Base-by-base conservation (phyloP, 2,797 vertebrate genomes). In the Gymnoscopelus microlampas region DNA sequence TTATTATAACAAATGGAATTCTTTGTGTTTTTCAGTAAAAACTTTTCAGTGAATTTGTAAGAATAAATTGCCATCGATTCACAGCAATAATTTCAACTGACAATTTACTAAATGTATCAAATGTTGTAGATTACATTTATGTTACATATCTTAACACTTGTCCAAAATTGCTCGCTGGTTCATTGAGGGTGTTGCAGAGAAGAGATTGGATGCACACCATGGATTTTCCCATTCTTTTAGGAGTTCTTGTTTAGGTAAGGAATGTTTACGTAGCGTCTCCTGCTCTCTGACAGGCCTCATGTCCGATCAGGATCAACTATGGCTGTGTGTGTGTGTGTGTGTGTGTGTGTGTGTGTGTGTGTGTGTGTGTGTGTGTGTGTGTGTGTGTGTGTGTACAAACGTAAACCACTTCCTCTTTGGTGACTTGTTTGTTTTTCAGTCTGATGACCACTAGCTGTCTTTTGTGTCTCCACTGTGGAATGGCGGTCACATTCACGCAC, bases 401-500 rank as follows among this genome's bases (percentile, higher is more conserved):
- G 85, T 78, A 88, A 86, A 81, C 85, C 80, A 89, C 72, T 92
- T 92, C 87, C 87, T 91, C 68, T 88, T 81, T 75, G 78, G 73
- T 44, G 66, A 76, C 77, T 71, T 90, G 88, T 93, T 92, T 93
- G 74, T 69, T 83, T 93, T 93, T 89, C 88, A 89, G 91, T 93
- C 92, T 94, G 88, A 92, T 93, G 88, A 77, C 79, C 80, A 85
- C 73, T 64, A 58, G 69, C 50, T 51, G 39, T 80, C 66, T 62
- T 87, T 90, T 92, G 89, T 89, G 82, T 87, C 62, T 51, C 69
- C 60, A 71, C 64, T 26, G 66, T 79, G 78, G 60, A 79, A 85
- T 47, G 63, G 15, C 13, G 14, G 35, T 63, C 26, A 26, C 53
- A 24, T 44, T 61, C 50, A 69, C 32, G 15, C 49, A 47, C 50